phyloP scores from a whole-genome alignment of 2,888 invertebrate species.

The Mythimna ferrago region DNA sequence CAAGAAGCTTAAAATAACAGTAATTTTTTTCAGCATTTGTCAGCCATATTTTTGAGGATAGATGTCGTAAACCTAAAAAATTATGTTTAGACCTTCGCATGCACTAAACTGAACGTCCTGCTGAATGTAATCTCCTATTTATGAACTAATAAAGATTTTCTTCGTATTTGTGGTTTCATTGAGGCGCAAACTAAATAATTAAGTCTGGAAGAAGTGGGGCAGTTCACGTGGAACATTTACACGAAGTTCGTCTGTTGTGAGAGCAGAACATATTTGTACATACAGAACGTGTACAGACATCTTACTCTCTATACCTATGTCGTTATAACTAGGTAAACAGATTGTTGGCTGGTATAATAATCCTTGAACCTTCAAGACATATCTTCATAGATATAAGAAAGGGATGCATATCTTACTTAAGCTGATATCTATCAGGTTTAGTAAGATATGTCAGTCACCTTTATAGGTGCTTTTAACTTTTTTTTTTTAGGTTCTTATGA shows the following conservation, averaged over 20 bases:
- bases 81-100: constrained; percentile 37
- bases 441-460: not conserved
- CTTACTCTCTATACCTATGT: not conserved
- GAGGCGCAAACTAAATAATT: constrained; percentile 31
- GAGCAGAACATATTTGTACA: constrained; percentile 11
- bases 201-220: constrained; percentile 9
- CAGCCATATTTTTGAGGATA: constrained; percentile 26
- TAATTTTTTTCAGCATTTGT: constrained; percentile 29
- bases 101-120: constrained; percentile 44
- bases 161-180: constrained; percentile 55
- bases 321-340: not conserved
- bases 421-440: too few species aligned
- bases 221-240: constrained; percentile 45
- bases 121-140: constrained; percentile 55
- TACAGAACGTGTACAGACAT: not conserved
- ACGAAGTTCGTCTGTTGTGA: constrained; percentile 23
- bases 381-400: too few species aligned
- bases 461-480: too few species aligned
- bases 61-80: constrained; percentile 24
- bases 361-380: not conserved
- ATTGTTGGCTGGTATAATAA: constrained; percentile 5
- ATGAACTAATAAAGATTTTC: constrained; percentile 60
- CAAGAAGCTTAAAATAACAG: not conserved
- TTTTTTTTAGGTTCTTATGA: too few species aligned
- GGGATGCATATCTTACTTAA: too few species aligned